Percentiles rank a stretch among this genome's conserved stretches.
These are phyloP conservation scores for Agriopis marginaria DNA, from an alignment of 2,888 invertebrate genomes.

Conservation along the genomic window DNA sequence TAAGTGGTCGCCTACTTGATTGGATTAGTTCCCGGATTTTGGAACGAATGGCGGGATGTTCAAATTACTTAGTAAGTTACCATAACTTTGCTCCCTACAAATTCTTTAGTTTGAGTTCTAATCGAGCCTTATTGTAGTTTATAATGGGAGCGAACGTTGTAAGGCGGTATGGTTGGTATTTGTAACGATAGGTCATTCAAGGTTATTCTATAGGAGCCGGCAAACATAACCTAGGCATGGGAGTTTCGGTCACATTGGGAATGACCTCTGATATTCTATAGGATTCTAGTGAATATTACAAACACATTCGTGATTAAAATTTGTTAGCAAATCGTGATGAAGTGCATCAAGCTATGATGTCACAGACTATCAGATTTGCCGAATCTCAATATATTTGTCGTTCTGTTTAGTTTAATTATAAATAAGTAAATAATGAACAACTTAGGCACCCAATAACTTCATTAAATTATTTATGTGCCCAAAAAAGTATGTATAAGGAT, in stretches of 20 bases:
- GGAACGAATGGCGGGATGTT: conserved; percentile 68
- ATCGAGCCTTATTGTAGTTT: conserved; percentile 18
- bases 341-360: neutral
- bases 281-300: neutral
- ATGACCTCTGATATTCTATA: conserved; percentile 69
- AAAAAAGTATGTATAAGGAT: neutral
- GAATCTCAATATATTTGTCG: too few relatives aligned
- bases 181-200: conserved; percentile 80
- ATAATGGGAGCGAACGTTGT: conserved; percentile 23
- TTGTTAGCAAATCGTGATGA: neutral
- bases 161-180: conserved; percentile 40
- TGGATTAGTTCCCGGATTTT: conserved; percentile 47
- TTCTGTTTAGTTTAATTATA: too few relatives aligned
- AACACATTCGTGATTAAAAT: neutral
- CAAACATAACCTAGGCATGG: conserved; percentile 75
- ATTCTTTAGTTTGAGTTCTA: neutral
- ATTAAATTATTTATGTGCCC: too few relatives aligned
- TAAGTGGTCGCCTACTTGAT: conserved; percentile 45
- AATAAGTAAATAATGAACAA: too few relatives aligned
- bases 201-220: conserved; percentile 77
- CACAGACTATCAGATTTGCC: neutral
- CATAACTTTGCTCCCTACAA: conserved; percentile 1
- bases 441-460: too few relatives aligned
- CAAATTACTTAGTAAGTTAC: conserved; percentile 59
- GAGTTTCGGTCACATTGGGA: conserved; percentile 73